Evolutionary conservation across 2,113 vertebrate species (phyloP).

Genomic region (Centropristis striata): DNA sequence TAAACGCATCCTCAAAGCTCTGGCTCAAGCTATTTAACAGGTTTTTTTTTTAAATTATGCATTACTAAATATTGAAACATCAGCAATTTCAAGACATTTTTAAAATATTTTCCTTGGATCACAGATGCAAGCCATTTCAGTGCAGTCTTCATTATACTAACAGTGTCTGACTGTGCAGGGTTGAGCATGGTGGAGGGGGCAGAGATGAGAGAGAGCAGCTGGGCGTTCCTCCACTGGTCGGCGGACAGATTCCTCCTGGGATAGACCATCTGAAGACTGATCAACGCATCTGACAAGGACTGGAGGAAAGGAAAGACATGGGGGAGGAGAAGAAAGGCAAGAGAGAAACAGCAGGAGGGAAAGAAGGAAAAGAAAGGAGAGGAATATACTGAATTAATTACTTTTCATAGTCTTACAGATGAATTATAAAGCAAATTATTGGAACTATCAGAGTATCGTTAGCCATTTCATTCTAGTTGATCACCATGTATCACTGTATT

Average conservation of each 20-base stretch:
- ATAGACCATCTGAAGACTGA: constrained; percentile 98
- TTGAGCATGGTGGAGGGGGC: constrained; percentile 99
- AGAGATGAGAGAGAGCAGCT: constrained; percentile 97
- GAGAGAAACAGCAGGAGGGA: background rate
- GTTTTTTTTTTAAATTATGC: background rate
- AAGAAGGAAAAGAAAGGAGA: background rate
- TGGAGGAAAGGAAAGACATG: constrained; percentile 62
- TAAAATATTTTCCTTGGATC: background rate
- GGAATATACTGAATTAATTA: too few relatives aligned
- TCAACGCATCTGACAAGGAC: constrained; percentile 96
- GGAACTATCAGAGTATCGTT: background rate
- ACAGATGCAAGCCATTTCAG: too few relatives aligned
- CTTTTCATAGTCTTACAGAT: background rate
- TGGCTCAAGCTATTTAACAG: background rate
- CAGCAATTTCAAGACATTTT: background rate
- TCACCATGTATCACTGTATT: background rate
- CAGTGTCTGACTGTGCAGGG: constrained; percentile 96
- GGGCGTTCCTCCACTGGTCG: constrained; percentile 99
- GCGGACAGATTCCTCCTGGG: constrained; percentile 97
- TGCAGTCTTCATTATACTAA: constrained; percentile 12
- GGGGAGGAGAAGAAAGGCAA: constrained; percentile 29
- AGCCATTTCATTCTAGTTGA: background rate
- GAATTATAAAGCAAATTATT: background rate
- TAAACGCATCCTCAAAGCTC: too few relatives aligned
- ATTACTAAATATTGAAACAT: background rate